Evolutionary conservation across 2,888 invertebrate species (phyloP), one percentile per base, ranked within the genome.

Genomic region (Chironomus riparius): DNA sequence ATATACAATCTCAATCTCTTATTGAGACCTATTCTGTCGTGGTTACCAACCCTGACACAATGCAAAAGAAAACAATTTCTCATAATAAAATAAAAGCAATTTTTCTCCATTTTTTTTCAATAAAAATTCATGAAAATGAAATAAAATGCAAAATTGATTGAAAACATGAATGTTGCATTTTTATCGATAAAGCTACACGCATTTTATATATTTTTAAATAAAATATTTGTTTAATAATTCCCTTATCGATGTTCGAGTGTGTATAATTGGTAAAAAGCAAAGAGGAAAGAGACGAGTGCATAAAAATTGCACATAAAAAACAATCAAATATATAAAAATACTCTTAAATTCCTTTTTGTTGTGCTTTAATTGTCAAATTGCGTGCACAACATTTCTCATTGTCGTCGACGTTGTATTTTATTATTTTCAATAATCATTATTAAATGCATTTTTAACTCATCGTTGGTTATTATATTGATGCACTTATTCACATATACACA

Each of bases 341-440:
- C 22, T 70, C 21, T 68, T 38, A 38, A 38, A 38, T 38, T 38
- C 38, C 38, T 68, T 68, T 70, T 70, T 56, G n/a, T 18, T 56
- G 38, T 56, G n/a, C 56, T 18, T 47, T 70, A 70, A 70, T 70
- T 70, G 70, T 70, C 70, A 70, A 70, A 70, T 70, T 70, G 70
- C 70, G 70, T 70, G 70, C 18, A 38, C 69, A 47, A 69, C 62
- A 62, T 62, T 22, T 62, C 62, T 62, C 62, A 18, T 62, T 21
- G 18, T 21, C 21, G 21, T 65, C 18, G 65, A 65, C 13, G 18
- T 22, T 56, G 65, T 18, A 56, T n/a, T 15, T 15, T 18, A 15
- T 56, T 56, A 15, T 65, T 65, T 65, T 65, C 22, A 65, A 65
- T 65, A 65, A 65, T 65, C 65, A 65, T 65, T 65, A 65, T 65